Percentiles rank a stretch among this genome's conserved stretches.
Conservation (phyloP, 1,140 invertebrate genomes). For the Trichoplusia ni region DNA sequence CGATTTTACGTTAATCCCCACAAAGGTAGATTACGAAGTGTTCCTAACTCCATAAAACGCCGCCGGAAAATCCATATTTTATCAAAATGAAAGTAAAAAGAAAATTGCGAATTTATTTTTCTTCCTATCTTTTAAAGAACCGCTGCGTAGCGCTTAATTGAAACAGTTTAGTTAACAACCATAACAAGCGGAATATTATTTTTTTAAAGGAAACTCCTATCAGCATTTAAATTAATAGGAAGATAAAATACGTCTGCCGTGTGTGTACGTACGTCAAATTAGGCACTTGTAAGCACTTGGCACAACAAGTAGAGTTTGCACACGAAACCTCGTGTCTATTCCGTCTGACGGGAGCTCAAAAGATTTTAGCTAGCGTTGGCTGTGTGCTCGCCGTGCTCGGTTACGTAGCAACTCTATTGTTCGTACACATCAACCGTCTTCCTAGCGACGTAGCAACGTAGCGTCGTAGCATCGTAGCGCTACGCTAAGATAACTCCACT, state of each 20-base stretch:
- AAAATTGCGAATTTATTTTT: slow-evolving; percentile 30
- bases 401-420: slow-evolving; percentile 52
- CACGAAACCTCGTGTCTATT: slow-evolving; percentile 48
- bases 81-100: slow-evolving; percentile 30
- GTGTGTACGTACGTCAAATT: slow-evolving; percentile 31
- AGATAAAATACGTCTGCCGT: neutral
- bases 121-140: slow-evolving; percentile 9
- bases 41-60: slow-evolving; percentile 48
- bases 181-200: too few species aligned
- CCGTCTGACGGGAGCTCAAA: slow-evolving; percentile 51
- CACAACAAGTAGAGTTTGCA: slow-evolving; percentile 40
- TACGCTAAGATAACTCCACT: slow-evolving; percentile 32
- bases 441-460: slow-evolving; percentile 39
- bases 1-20: slow-evolving; percentile 63
- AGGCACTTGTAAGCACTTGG: slow-evolving; percentile 40
- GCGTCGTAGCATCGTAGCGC: slow-evolving; percentile 37
- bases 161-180: slow-evolving; percentile 1
- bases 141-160: neutral
- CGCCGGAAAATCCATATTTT: slow-evolving; percentile 36
- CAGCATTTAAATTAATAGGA: neutral
- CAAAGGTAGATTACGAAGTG: slow-evolving; percentile 63
- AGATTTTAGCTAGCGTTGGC: slow-evolving; percentile 46
- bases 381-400: slow-evolving; percentile 43
- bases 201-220: neutral
- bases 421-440: slow-evolving; percentile 42